Evolutionary conservation across 1,140 invertebrate genomes (phyloP).

Genomic region (Riptortus pedestris): DNA sequence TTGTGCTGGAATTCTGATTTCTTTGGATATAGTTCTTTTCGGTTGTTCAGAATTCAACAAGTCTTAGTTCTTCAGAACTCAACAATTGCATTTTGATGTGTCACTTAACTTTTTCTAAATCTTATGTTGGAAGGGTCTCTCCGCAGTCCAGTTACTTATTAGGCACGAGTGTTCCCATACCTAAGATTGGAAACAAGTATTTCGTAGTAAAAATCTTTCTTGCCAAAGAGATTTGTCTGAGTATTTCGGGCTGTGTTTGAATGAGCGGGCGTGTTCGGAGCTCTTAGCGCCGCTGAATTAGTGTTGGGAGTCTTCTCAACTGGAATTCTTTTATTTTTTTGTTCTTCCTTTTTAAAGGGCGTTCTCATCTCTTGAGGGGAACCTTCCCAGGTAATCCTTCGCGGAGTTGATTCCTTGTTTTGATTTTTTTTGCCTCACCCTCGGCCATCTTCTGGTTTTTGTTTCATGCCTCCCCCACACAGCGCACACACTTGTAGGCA

Average conservation of each 20-base stretch:
- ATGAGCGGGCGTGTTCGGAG: not conserved
- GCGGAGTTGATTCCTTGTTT: conserved; percentile 13
- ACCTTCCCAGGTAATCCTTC: conserved; percentile 2
- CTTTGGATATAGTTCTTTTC: too few relatives aligned
- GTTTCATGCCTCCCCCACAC: too few relatives aligned
- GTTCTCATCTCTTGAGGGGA: not conserved
- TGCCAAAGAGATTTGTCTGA: not conserved
- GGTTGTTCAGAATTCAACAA: too few relatives aligned
- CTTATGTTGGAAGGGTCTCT: not conserved
- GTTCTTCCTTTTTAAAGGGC: conserved; percentile 11
- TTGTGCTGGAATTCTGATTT: too few relatives aligned
- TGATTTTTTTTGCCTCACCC: conserved; percentile 7
- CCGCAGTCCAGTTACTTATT: not conserved
- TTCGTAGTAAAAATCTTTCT: not conserved
- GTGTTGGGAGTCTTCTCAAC: not conserved
- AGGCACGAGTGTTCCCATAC: not conserved
- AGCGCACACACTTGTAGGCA: too few relatives aligned
- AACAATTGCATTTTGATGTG: too few relatives aligned
- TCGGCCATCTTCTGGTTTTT: not conserved
- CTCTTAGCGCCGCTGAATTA: conserved; percentile 12
- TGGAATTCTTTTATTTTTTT: conserved; percentile 13
- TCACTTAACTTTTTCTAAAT: not conserved
- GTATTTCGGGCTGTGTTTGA: not conserved
- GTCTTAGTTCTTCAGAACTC: too few relatives aligned
- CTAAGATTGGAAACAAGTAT: too few relatives aligned